Percentiles rank a stretch among this genome's conserved stretches.
Conservation (phyloP, 2,888 invertebrate genomes). For the Caenorhabditis uteleia region DNA sequence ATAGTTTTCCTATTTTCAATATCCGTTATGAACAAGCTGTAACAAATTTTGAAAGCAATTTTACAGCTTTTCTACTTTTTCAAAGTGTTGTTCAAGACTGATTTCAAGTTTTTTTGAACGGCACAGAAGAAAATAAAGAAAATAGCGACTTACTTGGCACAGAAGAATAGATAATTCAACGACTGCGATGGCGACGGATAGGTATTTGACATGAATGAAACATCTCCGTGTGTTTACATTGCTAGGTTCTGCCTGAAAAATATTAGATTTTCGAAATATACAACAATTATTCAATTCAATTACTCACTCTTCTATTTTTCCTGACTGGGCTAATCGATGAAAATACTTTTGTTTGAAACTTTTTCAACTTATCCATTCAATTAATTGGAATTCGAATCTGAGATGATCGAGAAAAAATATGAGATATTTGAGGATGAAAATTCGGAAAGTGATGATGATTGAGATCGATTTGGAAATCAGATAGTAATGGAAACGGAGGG, state of each 20-base stretch:
- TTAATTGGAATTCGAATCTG: too few species aligned
- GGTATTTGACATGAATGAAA: constrained; percentile 28
- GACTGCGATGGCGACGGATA: constrained; percentile 26
- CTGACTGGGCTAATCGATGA: constrained; percentile 16
- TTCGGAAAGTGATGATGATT: too few species aligned
- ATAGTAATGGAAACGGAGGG: too few species aligned
- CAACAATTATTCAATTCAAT: constrained; percentile 7
- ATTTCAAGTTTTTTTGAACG: too few species aligned
- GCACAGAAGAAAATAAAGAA: constrained; percentile 1
- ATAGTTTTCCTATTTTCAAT: neutral
- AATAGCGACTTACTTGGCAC: constrained; percentile 14
- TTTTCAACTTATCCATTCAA: constrained; percentile 24
- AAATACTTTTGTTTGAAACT: constrained; percentile 26
- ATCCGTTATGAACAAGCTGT: too few species aligned
- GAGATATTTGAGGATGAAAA: too few species aligned
- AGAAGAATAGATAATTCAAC: constrained; percentile 21
- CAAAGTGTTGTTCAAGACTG: too few species aligned
- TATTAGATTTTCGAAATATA: constrained; percentile 2
- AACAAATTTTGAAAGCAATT: neutral
- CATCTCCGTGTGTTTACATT: constrained; percentile 23
- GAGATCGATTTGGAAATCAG: too few species aligned
- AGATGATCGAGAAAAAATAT: too few species aligned
- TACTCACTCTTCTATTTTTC: constrained; percentile 17
- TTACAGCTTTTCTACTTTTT: too few species aligned
- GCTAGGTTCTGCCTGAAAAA: constrained; percentile 21